Evolutionary conservation across 2,797 vertebrate genomes (phyloP).

Genomic region (Epinephelus awoara): DNA sequence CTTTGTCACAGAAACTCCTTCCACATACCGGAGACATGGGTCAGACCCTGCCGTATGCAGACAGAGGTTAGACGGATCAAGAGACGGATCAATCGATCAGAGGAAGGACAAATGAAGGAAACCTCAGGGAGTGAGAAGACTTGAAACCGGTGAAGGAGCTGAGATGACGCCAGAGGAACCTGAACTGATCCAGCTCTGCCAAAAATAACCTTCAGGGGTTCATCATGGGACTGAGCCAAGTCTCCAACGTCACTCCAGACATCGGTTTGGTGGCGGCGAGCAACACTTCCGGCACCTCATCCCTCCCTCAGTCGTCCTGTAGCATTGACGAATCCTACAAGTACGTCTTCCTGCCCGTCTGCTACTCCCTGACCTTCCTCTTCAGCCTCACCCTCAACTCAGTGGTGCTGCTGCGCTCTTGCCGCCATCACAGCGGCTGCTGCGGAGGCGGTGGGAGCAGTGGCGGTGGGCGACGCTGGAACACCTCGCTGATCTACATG

Average conservation of each 20-base stretch:
- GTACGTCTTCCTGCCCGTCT: slow-evolving; percentile 89
- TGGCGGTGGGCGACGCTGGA: slow-evolving; percentile 80
- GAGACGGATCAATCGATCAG: not conserved
- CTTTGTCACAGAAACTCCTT: slow-evolving; percentile 17
- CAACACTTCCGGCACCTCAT: slow-evolving; percentile 47
- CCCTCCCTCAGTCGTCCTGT: slow-evolving; percentile 68
- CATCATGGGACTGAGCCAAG: slow-evolving; percentile 61
- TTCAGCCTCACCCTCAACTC: slow-evolving; percentile 89
- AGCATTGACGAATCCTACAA: slow-evolving; percentile 90
- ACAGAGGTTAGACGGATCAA: not conserved
- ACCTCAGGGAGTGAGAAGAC: not conserved
- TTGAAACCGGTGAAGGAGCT: not conserved
- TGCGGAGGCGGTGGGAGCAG: not conserved
- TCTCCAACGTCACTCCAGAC: slow-evolving; percentile 40
- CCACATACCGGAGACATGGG: slow-evolving; percentile 5
- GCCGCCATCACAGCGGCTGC: slow-evolving; percentile 64
- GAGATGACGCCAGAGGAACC: slow-evolving; percentile 54
- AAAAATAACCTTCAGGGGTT: slow-evolving; percentile 34
- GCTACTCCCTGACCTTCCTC: slow-evolving; percentile 89
- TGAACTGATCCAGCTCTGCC: not conserved
- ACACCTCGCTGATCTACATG: slow-evolving; percentile 90
- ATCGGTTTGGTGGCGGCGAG: not conserved
- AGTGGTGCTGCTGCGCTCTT: slow-evolving; percentile 86
- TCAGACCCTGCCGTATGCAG: not conserved
- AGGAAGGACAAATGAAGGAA: slow-evolving; percentile 31